Conservation (phyloP, 2,888 invertebrate genomes). For the Aphodius sticticus region DNA sequence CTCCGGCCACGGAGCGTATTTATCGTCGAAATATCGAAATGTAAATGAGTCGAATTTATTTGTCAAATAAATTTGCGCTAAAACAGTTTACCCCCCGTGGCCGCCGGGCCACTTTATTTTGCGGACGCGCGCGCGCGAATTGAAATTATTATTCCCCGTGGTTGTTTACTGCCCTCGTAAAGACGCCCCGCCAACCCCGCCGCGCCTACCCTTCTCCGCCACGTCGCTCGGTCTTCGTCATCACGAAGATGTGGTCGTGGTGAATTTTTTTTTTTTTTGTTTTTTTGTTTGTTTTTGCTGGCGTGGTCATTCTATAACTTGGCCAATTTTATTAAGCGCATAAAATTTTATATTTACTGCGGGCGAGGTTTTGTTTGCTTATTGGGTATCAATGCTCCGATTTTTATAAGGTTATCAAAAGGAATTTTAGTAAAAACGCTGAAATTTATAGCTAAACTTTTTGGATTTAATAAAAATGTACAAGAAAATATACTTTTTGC, state of each 20-base stretch:
- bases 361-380: background rate
- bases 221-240: background rate
- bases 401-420: background rate
- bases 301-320: background rate
- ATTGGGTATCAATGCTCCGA: background rate
- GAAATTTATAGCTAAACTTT: background rate
- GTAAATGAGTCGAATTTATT: conserved; percentile 43
- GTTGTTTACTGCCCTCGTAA: background rate
- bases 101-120: conserved; percentile 30
- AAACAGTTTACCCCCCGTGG: conserved; percentile 39
- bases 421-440: background rate
- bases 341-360: conserved; percentile 4
- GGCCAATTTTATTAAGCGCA: background rate
- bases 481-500: no score
- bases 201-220: background rate
- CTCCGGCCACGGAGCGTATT: conserved; percentile 24
- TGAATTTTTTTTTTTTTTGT: background rate
- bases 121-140: conserved; percentile 33
- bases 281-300: background rate
- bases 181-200: background rate
- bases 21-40: conserved; percentile 37
- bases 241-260: background rate
- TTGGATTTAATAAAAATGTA: no score
- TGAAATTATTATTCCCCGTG: conserved; percentile 39
- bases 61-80: conserved; percentile 45